Conservation (phyloP, 2,797 vertebrate genomes). For the Clarias laeviceps region DNA sequence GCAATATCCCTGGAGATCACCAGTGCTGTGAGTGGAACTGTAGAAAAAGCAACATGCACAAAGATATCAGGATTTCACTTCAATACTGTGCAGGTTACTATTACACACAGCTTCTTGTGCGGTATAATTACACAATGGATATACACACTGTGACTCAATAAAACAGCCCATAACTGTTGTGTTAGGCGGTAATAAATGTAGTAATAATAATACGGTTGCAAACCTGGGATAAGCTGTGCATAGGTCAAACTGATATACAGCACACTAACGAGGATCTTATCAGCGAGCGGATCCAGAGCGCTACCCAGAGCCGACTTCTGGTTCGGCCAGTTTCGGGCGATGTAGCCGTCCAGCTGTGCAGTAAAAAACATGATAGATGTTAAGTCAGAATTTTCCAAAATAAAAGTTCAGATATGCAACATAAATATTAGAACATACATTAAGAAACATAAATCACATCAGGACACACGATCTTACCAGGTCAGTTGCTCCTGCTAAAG, state of each 20-base stretch:
- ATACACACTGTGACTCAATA: background rate
- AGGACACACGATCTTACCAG: conserved; percentile 76
- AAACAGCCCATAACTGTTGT: background rate
- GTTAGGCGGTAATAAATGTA: background rate
- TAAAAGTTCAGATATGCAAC: background rate
- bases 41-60: conserved; percentile 40
- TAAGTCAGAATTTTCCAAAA: background rate
- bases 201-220: conserved; percentile 32
- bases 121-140: background rate
- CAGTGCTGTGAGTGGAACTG: conserved; percentile 88
- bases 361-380: background rate
- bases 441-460: no score
- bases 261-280: conserved; percentile 97
- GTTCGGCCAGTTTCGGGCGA: conserved; percentile 94
- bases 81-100: background rate
- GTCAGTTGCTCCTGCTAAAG: conserved; percentile 90
- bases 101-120: background rate
- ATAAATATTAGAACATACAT: no score
- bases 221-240: conserved; percentile 95
- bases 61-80: background rate
- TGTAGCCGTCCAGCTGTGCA: conserved; percentile 91
- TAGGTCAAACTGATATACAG: conserved; percentile 94
- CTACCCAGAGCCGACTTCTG: conserved; percentile 97
- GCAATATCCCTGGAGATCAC: conserved; percentile 89
- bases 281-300: conserved; percentile 94